A percentile compares a stretch with the other conserved stretches of the same genome.
phyloP scores from a whole-genome alignment of 2,113 vertebrate genomes.

The Odontesthes bonariensis region DNA sequence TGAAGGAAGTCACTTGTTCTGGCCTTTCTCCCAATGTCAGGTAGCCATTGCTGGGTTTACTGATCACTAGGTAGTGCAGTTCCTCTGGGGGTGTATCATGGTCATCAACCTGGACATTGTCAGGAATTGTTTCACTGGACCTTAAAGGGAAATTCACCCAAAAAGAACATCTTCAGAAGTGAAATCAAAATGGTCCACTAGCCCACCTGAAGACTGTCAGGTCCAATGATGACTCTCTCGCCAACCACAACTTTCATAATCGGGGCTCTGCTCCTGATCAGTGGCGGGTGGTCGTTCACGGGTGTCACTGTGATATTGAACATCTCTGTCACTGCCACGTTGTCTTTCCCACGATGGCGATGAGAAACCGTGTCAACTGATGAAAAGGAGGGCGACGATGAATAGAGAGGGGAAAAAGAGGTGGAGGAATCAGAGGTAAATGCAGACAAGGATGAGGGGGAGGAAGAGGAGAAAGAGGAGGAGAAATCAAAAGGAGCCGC shows the following conservation, averaged over 20 bases:
- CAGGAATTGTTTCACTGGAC: not conserved
- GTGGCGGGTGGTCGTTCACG: slow-evolving; percentile 88
- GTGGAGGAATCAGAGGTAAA: slow-evolving; percentile 62
- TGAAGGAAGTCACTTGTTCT: slow-evolving; percentile 85
- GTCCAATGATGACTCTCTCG: slow-evolving; percentile 79
- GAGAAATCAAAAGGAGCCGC: slow-evolving; percentile 77
- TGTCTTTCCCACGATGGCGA: slow-evolving; percentile 54
- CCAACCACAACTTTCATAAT: slow-evolving; percentile 86
- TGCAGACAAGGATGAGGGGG: slow-evolving; percentile 55
- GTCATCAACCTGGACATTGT: slow-evolving; percentile 82
- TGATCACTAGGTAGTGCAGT: slow-evolving; percentile 86
- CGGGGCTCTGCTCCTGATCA: slow-evolving; percentile 84
- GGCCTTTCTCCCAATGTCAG: slow-evolving; percentile 82
- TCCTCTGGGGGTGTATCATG: slow-evolving; percentile 87
- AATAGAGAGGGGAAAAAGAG: slow-evolving; percentile 67
- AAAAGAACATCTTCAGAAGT: not conserved
- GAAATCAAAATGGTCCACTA: not conserved
- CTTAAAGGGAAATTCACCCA: not conserved
- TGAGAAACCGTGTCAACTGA: slow-evolving; percentile 37
- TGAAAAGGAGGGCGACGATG: slow-evolving; percentile 38
- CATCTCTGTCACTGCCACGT: slow-evolving; percentile 81
- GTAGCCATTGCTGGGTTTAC: slow-evolving; percentile 87
- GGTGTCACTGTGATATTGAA: slow-evolving; percentile 90
- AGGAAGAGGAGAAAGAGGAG: slow-evolving; percentile 48
- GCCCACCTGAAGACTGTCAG: slow-evolving; percentile 83